phyloP scores from a whole-genome alignment of 2,888 invertebrate species.

The Phortica okadai region DNA sequence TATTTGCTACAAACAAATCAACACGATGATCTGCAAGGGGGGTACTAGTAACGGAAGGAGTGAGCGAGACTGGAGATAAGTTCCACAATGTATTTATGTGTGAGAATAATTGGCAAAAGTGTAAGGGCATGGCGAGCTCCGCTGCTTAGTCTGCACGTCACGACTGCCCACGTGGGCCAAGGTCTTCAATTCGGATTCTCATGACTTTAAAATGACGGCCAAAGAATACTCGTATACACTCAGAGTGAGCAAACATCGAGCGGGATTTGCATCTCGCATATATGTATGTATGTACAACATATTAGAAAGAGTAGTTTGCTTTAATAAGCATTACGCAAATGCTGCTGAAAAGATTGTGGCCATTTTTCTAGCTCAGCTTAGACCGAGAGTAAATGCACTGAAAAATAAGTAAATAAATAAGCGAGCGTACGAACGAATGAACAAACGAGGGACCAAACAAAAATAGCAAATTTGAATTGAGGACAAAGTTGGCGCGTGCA shows the following conservation, averaged over 20 bases:
- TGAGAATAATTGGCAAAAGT: background rate
- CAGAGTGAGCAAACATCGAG: background rate
- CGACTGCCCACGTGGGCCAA: no score
- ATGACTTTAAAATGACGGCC: no score
- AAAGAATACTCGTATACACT: background rate
- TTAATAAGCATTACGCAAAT: conserved; percentile 19
- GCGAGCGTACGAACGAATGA: background rate
- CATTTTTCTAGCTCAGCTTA: conserved; percentile 28
- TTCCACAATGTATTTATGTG: no score
- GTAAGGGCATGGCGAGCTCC: background rate
- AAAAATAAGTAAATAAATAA: conserved; percentile 24
- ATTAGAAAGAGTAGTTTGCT: background rate
- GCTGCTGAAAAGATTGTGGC: conserved; percentile 26
- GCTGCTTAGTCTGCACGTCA: background rate
- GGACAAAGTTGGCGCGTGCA: no score
- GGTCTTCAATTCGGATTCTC: no score
- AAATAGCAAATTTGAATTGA: no score
- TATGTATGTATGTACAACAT: background rate
- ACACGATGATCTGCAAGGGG: background rate
- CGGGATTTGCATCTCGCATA: background rate
- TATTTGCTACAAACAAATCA: conserved; percentile 9
- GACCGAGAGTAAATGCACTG: conserved; percentile 15
- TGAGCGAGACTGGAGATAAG: no score
- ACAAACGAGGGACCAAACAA: no score
- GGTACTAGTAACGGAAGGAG: no score